Evolutionary conservation across 2,797 vertebrate genomes (phyloP), one percentile per base, ranked within the genome.

Genomic region (Gallinago nigripennis): DNA sequence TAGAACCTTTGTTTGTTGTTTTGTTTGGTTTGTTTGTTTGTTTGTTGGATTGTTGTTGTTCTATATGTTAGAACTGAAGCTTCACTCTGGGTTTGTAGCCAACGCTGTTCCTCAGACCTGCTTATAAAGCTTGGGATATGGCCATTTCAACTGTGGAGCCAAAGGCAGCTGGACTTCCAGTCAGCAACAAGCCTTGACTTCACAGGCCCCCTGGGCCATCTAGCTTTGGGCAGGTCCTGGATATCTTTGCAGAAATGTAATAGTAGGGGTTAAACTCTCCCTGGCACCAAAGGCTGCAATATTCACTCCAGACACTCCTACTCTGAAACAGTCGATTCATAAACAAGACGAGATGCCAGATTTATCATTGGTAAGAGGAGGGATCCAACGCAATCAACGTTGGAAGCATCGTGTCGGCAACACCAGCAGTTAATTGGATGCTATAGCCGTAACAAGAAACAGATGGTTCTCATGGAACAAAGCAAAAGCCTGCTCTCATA

Each of bases 371-470:
- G 51, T n/a, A 64, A 39, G 72, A 83, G 12, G 48, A 90, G 31
- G 37, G 31, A 88, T 65, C 51, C 79, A 85, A 77, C 15, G 43
- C 56, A 91, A 57, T 91, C 94, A 54, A 61, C 39, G 81, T 31
- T 86, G 48, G n/a, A 90, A 24, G 51, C 61, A 81, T 4, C 8
- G 3, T 51, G 64, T 50, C 48, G 1, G 80, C 86, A 88, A 85
- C 58, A 77, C 61, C 92, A 94, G 65, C 46, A 82, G 69, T 90
- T 93, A 94, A 91, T 19, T 64, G 70, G 79, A 93, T 82, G 83
- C 65, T 71, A 71, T 4, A 68, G 75, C 72, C 61, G 46, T 93
- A 95, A 97, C 23, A 91, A 94, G 91, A 95, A 93, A 79, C 94
- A 97, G 91, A 95, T 90, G 86, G 39, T 28, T 94, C 50, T 73